Base-by-base conservation (phyloP, 2,113 vertebrate genomes). In the Gymnorhina tibicen region DNA sequence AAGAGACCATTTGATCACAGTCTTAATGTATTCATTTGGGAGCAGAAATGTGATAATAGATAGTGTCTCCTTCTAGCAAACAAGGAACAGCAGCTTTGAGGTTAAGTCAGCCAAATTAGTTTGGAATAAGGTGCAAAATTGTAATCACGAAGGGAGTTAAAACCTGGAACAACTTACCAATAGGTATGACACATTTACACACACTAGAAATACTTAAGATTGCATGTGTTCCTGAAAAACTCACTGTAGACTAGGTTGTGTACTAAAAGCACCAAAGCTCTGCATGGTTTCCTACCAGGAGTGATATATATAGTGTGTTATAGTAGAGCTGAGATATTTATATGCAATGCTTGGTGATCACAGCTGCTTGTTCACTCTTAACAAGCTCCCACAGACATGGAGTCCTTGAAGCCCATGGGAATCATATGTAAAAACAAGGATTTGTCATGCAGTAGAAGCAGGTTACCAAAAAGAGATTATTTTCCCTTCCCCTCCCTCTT, bases 401-500 rank as follows among this genome's bases (percentile, higher is more conserved):
- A 87, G 49, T 69, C 46, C 41, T 77, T 62, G 22, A 83, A 80
- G 44, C 16, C 35, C 3, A 2, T 78, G 20, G 20, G 23, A 92
- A 62, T 76, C 13, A 18, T 11, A 9, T 13, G 11, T 77, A 30
- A 74, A 87, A 70, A 11, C 6, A 70, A n/a, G 19, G 30, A 56
- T 86, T 87, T 79, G 24, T 83, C 9, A 30, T 56, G 22, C 1
- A 56, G 47, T 27, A 76, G 41, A 64, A 56, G 26, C 6, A 27
- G 41, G 9, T 75, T 85, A 78, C 58, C 15, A 55, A 63, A 84
- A 70, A 59, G 16, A 42, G 19, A 3, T 30, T 13, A 26, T 50
- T 55, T 33, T 37, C 2, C 5, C 8, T 16, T 14, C 8, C 13
- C 4, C 53, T 6, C 8, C 1, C 2, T n/a, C n/a, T n/a, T n/a